These are phyloP conservation scores for Nematostella vectensis DNA, from an alignment of 92 coral and sea anemone species.

Conservation along the genomic window DNA sequence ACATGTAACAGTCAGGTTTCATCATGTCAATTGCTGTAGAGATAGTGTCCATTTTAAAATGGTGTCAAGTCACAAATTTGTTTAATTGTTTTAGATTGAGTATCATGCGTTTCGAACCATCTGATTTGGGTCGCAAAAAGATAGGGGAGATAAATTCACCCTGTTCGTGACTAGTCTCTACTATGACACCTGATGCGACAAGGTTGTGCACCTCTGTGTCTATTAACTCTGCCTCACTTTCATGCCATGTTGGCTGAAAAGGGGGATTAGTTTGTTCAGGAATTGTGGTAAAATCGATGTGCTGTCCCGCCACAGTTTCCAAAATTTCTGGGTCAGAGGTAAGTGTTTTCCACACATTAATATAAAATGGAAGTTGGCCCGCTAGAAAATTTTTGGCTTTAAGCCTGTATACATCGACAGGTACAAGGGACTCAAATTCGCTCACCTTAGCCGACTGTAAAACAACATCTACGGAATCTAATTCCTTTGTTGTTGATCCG, in stretches of 20 bases:
- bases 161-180: not conserved
- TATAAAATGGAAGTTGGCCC: not conserved
- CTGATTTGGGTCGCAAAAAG: not conserved
- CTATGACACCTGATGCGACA: not conserved
- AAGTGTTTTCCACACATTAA: not conserved
- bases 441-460: too few species aligned
- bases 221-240: not conserved
- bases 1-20: slow-evolving; percentile 33
- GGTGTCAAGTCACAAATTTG: slow-evolving; percentile 7
- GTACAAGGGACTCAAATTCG: too few species aligned
- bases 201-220: not conserved
- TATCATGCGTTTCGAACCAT: slow-evolving; percentile 3
- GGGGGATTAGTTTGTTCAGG: not conserved
- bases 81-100: slow-evolving; percentile 21
- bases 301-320: not conserved
- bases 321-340: not conserved
- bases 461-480: too few species aligned
- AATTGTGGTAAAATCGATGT: not conserved
- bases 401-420: too few species aligned
- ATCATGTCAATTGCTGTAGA: slow-evolving; percentile 26
- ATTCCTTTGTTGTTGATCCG: too few species aligned
- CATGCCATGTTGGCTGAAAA: not conserved
- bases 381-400: not conserved
- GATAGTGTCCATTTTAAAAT: slow-evolving; percentile 40
- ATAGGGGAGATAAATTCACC: slow-evolving; percentile 3